Percentiles rank a stretch among this genome's conserved stretches.
These are phyloP conservation scores for Pseudoatta argentina DNA, from an alignment of 1,140 invertebrate species.

Conservation along the genomic window DNA sequence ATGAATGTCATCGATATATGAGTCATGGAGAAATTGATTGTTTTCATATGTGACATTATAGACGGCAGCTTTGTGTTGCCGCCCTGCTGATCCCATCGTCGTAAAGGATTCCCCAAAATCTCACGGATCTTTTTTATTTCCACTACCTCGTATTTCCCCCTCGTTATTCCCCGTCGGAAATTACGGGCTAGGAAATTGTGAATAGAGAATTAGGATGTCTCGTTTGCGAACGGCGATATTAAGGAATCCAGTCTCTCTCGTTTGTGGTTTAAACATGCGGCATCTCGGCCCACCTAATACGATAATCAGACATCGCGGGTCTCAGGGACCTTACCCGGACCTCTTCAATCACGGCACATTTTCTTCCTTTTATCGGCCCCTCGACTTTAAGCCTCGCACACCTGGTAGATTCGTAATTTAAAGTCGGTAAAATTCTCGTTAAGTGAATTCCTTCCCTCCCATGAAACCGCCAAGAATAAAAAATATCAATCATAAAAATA, in stretches of 20 bases:
- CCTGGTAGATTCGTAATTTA: conserved; percentile 64
- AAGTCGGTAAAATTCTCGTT: conserved; percentile 39
- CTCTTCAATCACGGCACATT: conserved; percentile 38
- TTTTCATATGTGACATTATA: neutral
- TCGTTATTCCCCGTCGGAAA: conserved; percentile 35
- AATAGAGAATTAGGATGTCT: conserved; percentile 62
- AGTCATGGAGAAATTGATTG: neutral
- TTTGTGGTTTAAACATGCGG: conserved; percentile 35
- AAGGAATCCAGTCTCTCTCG: conserved; percentile 49
- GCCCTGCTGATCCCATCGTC: conserved; percentile 33
- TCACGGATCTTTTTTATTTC: conserved; percentile 39
- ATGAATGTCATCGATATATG: neutral
- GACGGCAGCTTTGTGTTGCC: neutral
- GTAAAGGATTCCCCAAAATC: conserved; percentile 51
- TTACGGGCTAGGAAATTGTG: conserved; percentile 50
- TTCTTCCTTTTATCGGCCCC: conserved; percentile 33
- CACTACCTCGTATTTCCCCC: conserved; percentile 26
- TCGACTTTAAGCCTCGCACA: conserved; percentile 37
- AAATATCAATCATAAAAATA: conserved; percentile 15
- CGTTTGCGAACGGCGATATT: conserved; percentile 58
- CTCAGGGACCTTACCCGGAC: conserved; percentile 29
- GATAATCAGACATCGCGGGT: conserved; percentile 36
- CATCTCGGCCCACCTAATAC: conserved; percentile 53
- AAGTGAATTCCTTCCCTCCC: conserved; percentile 44
- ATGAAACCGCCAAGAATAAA: no score